A percentile compares a stretch with the other conserved stretches of the same genome.
These are phyloP conservation scores for Lutra lutra DNA, from an alignment of 2,797 vertebrate species.

Conservation along the genomic window DNA sequence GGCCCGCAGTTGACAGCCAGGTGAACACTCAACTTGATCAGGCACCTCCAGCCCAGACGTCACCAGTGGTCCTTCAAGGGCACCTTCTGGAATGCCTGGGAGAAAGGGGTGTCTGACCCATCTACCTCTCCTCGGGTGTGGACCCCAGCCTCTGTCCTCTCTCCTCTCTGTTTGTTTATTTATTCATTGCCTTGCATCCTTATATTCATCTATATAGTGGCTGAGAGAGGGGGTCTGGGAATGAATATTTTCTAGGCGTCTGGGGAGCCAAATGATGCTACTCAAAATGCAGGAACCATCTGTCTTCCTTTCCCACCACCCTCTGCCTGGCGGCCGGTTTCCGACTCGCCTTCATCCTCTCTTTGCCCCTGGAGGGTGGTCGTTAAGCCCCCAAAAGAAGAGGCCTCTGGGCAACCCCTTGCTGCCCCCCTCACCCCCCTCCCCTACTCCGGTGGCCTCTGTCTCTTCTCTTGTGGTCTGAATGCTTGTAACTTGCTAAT, in stretches of 20 bases:
- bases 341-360: background rate
- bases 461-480: background rate
- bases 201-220: constrained; percentile 85
- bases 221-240: constrained; percentile 84
- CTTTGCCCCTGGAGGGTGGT: background rate
- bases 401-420: background rate
- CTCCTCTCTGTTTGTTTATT: constrained; percentile 77
- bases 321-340: constrained; percentile 48
- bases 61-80: background rate
- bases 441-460: background rate
- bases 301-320: constrained; percentile 76
- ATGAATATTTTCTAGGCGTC: constrained; percentile 85
- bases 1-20: background rate
- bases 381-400: background rate
- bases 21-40: background rate
- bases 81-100: background rate
- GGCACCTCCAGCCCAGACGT: accelerated
- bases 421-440: background rate
- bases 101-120: background rate
- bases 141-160: constrained; percentile 74
- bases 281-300: constrained; percentile 83
- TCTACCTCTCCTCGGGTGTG: constrained; percentile 66
- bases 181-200: constrained; percentile 83
- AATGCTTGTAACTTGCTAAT: background rate
- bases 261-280: constrained; percentile 83